Evolutionary conservation across 2,888 invertebrate genomes (phyloP), one percentile per base, ranked within the genome.

Genomic region (Stenodera caucasica): DNA sequence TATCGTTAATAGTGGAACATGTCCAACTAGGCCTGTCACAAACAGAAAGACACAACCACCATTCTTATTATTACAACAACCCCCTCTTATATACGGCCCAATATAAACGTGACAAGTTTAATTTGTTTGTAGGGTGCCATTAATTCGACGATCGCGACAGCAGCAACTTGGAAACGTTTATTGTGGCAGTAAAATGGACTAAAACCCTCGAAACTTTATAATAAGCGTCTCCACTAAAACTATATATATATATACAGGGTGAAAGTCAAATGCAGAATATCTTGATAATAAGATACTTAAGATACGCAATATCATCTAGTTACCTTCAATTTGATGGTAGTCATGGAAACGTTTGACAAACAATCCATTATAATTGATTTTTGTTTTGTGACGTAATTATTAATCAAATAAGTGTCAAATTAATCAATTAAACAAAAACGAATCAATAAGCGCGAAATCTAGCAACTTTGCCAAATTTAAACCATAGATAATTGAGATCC

Each of bases 111-210:
- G 72, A 68, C 72, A 69, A 66, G 67, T 70, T 68, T 70, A 70
- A 74, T 74, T 73, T 70, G 71, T 73, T 72, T 70, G 72, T 70
- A 70, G 72, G 67, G 66, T 60, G 68, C 71, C 69, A 74, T 74
- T 75, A 75, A 72, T 73, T 71, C 70, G 55, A 60, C 68, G 67
- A 74, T 75, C 70, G 70, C 68, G 68, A 69, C 71, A 23, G 57
- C 49, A 32, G 51, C 59, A 60, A 57, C 63, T 63, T 66, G 61
- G 65, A 69, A 69, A 67, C 73, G 70, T 75, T 76, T 75, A 76
- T 74, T 75, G 74, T 71, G 66, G 73, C 71, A 70, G 72, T 75
- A 75, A 75, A 75, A 72, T 71, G 70, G 73, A 71, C 73, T 74
- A 71, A 75, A 65, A 69, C 72, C 68, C 69, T 66, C 64, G 62